Evolutionary conservation across 2,797 vertebrate genomes (phyloP).

Genomic region (Amphiprion clarkii): DNA sequence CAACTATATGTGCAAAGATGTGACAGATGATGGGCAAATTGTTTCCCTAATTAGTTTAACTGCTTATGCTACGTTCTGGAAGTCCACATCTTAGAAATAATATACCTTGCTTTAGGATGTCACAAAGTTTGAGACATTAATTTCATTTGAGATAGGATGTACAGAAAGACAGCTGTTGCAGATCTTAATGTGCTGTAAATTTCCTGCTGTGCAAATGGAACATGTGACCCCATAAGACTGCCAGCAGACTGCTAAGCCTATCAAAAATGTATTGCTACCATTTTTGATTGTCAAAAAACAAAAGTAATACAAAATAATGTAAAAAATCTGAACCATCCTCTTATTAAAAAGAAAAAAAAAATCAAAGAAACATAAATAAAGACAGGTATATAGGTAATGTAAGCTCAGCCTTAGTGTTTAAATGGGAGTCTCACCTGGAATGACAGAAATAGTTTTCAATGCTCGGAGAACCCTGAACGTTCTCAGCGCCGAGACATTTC

Average conservation of each 20-base stretch:
- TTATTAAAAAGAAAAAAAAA: constrained; percentile 41
- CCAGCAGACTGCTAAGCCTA: constrained; percentile 92
- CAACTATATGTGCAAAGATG: constrained; percentile 24
- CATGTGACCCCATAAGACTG: constrained; percentile 55
- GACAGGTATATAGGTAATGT: constrained; percentile 66
- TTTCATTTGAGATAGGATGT: constrained; percentile 19
- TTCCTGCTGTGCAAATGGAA: constrained; percentile 20
- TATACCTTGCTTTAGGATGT: neutral
- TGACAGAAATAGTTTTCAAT: constrained; percentile 99
- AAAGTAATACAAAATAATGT: constrained; percentile 49
- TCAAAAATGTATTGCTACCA: constrained; percentile 87
- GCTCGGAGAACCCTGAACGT: constrained; percentile 99
- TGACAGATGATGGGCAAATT: neutral
- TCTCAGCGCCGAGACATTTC: constrained; percentile 99
- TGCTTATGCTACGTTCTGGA: neutral
- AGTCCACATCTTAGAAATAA: neutral
- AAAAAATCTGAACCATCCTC: constrained; percentile 60
- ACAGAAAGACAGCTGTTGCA: constrained; percentile 5
- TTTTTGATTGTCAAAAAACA: constrained; percentile 83
- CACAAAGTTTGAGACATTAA: constrained; percentile 9
- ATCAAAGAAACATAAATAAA: constrained; percentile 63
- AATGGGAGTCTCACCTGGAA: constrained; percentile 98
- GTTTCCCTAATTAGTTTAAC: neutral
- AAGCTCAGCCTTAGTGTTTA: constrained; percentile 88
- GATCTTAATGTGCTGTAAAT: constrained; percentile 8